Evolutionary conservation across 2,113 vertebrate species (phyloP), one percentile per base, ranked within the genome.

Genomic region (Erinaceus europaeus): DNA sequence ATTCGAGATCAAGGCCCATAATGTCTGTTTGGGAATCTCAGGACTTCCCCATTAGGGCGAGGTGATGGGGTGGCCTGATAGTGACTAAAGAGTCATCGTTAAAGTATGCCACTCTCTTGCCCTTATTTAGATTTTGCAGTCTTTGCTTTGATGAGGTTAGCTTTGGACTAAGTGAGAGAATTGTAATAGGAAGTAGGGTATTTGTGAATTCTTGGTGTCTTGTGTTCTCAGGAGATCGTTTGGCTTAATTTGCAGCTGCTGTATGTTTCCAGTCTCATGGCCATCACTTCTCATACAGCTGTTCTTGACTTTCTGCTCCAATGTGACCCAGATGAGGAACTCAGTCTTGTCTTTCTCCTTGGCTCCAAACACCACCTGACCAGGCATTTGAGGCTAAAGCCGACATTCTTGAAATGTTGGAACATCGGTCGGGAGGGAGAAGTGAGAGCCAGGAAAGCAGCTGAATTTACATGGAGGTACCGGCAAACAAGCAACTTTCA

Each of bases 281-380:
- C n/a, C 14, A 27, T 79, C 76, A 78, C 8, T 36, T 68, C 55
- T 86, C 46, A 44, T 8, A 67, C 48, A 90, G 64, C 72, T 90
- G 86, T 68, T 68, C 72, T 76, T 76, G 55, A 67, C 55, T 88
- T 86, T 83, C 69, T 82, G 71, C 55, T 85, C 71, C 79, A 75
- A 36, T 4, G 1, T 21, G 79, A 65, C 44, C 65, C 84, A 91
- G 72, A 50, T 40, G 34, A 85, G 59, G 76, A 62, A 75, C 23
- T 32, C 21, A 4, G 36, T 53, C 64, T 81, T 46, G 6, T 69
- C 48, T 18, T 80, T 65, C 20, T 62, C 74, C 9, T 17, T 38
- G 65, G 55, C 34, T 32, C 20, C 55, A 73, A 46, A 85, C 4
- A 42, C 25, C 73, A 53, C 23, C 27, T n/a, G 21, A 40, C 32